Evolutionary conservation across 1,140 invertebrate genomes (phyloP).

Genomic region (Chlorops oryzae): DNA sequence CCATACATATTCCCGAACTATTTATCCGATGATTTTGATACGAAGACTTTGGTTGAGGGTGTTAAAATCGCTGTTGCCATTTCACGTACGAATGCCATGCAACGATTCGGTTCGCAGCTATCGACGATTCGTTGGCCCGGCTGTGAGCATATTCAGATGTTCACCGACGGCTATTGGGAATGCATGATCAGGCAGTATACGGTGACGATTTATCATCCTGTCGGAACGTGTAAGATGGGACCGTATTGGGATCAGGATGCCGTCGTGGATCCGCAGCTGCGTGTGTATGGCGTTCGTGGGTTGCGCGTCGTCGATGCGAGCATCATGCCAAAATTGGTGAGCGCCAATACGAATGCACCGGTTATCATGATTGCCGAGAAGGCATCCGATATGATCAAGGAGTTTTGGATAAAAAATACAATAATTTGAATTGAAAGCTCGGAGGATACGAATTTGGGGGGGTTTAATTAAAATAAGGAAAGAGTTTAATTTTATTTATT

Average conservation of each 20-base stretch:
- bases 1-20: conserved; percentile 93
- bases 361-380: conserved; percentile 82
- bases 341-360: conserved; percentile 78
- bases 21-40: conserved; percentile 70
- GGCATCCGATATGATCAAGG: conserved; percentile 74
- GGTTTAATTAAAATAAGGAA: too few species aligned
- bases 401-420: conserved; percentile 62
- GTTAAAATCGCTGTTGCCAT: conserved; percentile 71
- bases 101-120: conserved; percentile 61
- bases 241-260: conserved; percentile 74
- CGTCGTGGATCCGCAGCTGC: conserved; percentile 78
- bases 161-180: conserved; percentile 71
- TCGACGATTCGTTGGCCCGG: conserved; percentile 64
- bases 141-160: conserved; percentile 59
- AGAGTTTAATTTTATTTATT: conserved; percentile 1
- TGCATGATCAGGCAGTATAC: conserved; percentile 78
- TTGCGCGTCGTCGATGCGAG: conserved; percentile 80
- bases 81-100: conserved; percentile 66
- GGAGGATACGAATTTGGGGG: not conserved
- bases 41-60: conserved; percentile 74
- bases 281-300: conserved; percentile 72
- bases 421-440: conserved; percentile 22
- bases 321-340: conserved; percentile 74
- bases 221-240: conserved; percentile 91
- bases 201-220: conserved; percentile 78